A percentile compares a stretch with the other conserved stretches of the same genome.
Conservation (phyloP, 2,888 invertebrate species). For the Mantis religiosa region DNA sequence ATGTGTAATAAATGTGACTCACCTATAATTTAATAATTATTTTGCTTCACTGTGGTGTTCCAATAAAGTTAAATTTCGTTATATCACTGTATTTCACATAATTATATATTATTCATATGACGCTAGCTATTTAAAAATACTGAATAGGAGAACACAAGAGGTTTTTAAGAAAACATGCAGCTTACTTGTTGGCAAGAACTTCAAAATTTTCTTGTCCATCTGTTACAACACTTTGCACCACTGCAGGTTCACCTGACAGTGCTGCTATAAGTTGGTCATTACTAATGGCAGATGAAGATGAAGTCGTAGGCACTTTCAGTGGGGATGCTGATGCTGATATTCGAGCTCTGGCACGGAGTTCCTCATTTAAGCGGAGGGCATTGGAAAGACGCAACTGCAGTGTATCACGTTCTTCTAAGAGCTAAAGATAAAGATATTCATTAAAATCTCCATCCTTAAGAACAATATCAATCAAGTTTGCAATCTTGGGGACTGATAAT, state of each 20-base stretch:
- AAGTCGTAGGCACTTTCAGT: background rate
- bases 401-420: conserved; percentile 81
- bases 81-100: too few relatives aligned
- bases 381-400: conserved; percentile 78
- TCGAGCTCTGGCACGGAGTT: conserved; percentile 39
- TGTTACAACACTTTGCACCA: background rate
- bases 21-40: too few relatives aligned
- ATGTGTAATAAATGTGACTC: too few relatives aligned
- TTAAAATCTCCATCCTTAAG: too few relatives aligned
- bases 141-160: too few relatives aligned
- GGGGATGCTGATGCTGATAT: conserved; percentile 9
- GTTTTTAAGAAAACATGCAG: background rate
- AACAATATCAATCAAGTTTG: too few relatives aligned
- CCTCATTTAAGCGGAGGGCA: conserved; percentile 70
- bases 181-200: conserved; percentile 27
- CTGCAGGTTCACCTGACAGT: background rate
- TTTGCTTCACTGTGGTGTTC: too few relatives aligned
- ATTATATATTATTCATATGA: too few relatives aligned
- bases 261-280: background rate
- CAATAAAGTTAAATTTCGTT: too few relatives aligned
- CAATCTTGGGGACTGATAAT: too few relatives aligned
- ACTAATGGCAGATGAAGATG: background rate
- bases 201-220: conserved; percentile 5
- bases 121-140: too few relatives aligned
- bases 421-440: conserved; percentile 39